Evolutionary conservation across 1,140 invertebrate species (phyloP), one percentile per base, ranked within the genome.

Genomic region (Acromyrmex echinatior): DNA sequence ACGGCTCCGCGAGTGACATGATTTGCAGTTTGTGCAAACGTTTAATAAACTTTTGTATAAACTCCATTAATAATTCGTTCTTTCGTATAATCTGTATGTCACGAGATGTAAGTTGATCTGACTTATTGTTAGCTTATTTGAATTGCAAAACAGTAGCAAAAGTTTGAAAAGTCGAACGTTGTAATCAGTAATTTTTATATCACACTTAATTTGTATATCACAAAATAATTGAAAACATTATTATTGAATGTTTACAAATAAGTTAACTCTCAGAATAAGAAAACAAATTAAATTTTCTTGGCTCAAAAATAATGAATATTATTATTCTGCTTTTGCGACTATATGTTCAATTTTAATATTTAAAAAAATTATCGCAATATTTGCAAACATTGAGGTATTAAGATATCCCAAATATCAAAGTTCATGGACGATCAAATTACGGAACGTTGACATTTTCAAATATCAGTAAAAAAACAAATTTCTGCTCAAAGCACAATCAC

Each of bases 1-100:
- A 62, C 28, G 39, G 12, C 70, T 81, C 31, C 51, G 21, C 70
- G 80, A 58, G n/a, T 35, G 68, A 58, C 56, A 63, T 84, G 80
- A 84, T 84, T 84, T 74, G 80, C 70, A 76, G 39, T 84, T 84
- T 84, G 39, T 68, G 80, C 70, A 82, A 82, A 14, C 80, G 28
- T 76, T 84, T 76, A 84, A 76, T 70, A 25, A 25, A 76, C 56
- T 76, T 84, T 82, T 58, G 35, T 49, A n/a, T n/a, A 7, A 25
- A 28, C 39, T 76, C 39, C 70, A 84, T 63, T 84, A 68, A 84
- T 74, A 63, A 76, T 76, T 76, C 12, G 7, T 65, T 35, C 49
- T 49, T 21, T 39, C 45, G 51, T 21, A 35, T 53, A 35, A 66
- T 79, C 14, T 51, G 25, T 35, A 31, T 79, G 39, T 45, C 45